phyloP scores from a whole-genome alignment of 2,113 vertebrate genomes.

The Leptocoma aspasia region DNA sequence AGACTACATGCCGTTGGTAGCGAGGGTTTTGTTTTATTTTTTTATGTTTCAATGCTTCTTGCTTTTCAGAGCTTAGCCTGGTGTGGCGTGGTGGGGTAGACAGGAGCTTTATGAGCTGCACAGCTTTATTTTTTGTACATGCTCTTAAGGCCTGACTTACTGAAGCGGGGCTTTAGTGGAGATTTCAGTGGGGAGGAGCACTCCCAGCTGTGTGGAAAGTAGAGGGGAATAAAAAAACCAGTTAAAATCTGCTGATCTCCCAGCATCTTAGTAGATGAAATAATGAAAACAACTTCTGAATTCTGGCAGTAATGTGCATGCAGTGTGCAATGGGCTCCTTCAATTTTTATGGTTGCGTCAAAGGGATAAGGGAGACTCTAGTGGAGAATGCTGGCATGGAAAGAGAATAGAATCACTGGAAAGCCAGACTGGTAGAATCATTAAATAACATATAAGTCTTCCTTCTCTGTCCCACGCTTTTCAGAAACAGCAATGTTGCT shows the following conservation, averaged over 20 bases:
- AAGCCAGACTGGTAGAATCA: not conserved
- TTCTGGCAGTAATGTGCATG: not conserved
- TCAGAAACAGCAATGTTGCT: not conserved
- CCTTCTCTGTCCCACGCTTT: not conserved
- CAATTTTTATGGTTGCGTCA: not conserved
- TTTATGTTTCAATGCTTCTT: no score
- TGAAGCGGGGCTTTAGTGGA: not conserved
- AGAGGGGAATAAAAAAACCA: not conserved
- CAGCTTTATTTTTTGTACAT: accelerated
- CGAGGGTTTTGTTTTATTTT: not conserved
- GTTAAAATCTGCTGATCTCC: not conserved
- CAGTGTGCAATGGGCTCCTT: not conserved
- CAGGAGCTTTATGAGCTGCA: not conserved
- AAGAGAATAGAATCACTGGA: not conserved
- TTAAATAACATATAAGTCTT: not conserved
- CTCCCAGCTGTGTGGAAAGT: not conserved
- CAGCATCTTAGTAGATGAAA: not conserved
- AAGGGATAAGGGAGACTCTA: not conserved
- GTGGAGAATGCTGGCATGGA: not conserved
- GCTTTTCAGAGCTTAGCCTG: not conserved
- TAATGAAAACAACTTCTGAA: not conserved
- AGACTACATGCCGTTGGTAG: accelerated
- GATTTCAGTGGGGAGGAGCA: not conserved
- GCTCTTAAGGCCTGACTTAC: not conserved
- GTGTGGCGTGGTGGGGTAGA: no score